These are phyloP conservation scores for Cotesia typhae DNA, from an alignment of 1,140 invertebrate genomes.

Conservation along the genomic window DNA sequence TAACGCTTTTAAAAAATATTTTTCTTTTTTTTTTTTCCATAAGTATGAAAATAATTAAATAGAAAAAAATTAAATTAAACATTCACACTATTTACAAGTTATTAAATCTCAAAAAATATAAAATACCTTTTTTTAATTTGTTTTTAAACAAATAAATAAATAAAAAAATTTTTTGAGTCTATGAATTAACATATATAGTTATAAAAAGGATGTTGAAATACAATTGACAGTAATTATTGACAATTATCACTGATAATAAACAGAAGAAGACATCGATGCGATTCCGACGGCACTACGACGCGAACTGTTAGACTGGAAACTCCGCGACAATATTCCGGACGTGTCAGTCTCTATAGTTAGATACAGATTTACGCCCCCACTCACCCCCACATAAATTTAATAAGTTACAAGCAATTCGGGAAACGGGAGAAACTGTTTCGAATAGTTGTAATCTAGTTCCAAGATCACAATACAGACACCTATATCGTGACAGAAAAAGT, in stretches of 20 bases:
- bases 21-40: not conserved
- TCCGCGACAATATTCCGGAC: constrained; percentile 60
- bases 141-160: not conserved
- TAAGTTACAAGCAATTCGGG: constrained; percentile 10
- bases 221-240: not conserved
- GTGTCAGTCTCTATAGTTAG: constrained; percentile 63
- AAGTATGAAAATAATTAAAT: not conserved
- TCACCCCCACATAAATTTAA: constrained; percentile 37
- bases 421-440: constrained; percentile 20
- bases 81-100: not conserved
- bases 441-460: not conserved
- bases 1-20: too few species aligned
- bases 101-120: not conserved
- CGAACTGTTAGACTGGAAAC: constrained; percentile 61
- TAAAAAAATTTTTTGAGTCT: not conserved
- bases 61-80: not conserved
- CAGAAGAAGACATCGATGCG: constrained; percentile 46
- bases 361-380: constrained; percentile 48
- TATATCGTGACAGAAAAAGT: not conserved
- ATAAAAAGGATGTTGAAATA: too few species aligned
- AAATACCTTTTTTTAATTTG: not conserved
- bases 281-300: constrained; percentile 57
- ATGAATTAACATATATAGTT: not conserved
- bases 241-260: not conserved
- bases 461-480: constrained; percentile 26